Base-by-base conservation (phyloP, 2,113 vertebrate genomes). In the Phalacrocorax brasilianus region DNA sequence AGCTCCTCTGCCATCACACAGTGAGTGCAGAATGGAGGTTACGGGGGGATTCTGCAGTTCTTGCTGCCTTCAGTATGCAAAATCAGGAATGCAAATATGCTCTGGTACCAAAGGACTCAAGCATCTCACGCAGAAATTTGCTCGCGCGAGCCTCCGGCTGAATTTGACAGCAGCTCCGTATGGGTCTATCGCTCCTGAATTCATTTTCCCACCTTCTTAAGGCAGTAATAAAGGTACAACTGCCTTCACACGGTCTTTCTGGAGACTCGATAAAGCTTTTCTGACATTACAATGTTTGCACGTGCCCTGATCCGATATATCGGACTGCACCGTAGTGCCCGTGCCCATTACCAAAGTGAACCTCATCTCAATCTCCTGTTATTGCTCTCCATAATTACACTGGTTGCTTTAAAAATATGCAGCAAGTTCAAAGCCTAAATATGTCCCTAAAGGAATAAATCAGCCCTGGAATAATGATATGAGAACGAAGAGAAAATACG, bases 311-410 rank as follows among this genome's bases (percentile, higher is more conserved):
- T 23, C 63, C 53, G 26, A 0, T 17, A 2, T 0, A 27, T 1
- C 12, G 0, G 19, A 0, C 5, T 0, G 12, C 10, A 4, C 15
- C 10, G 4, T 11, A 2, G 6, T 14, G 66, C 12, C 55, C 2
- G 0, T 55, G 75, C 22, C 82, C 5, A 4, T 17, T 27, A 5
- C 47, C 68, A 19, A 14, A 8, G 32, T 0, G 15, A 77, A 11
- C 86, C 45, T 58, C 72, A 0, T 8, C 38, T 42, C 5, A 2
- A 16, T 12, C 49, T 44, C 44, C 74, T 11, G 9, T 4, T 63
- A 4, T 14, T 74, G 42, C 47, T 35, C 1, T 13, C 20, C 0
- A 0, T 2, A 8, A 19, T 52, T 6, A 6, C 79, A 14, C 6
- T 2, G 22, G 33, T 35, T 50, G 24, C 56, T 71, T 50, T 35